A percentile compares a stretch with the other conserved stretches of the same genome.
Evolutionary conservation across 2,888 invertebrate species (phyloP).

Genomic region (Netelia inedita): DNA sequence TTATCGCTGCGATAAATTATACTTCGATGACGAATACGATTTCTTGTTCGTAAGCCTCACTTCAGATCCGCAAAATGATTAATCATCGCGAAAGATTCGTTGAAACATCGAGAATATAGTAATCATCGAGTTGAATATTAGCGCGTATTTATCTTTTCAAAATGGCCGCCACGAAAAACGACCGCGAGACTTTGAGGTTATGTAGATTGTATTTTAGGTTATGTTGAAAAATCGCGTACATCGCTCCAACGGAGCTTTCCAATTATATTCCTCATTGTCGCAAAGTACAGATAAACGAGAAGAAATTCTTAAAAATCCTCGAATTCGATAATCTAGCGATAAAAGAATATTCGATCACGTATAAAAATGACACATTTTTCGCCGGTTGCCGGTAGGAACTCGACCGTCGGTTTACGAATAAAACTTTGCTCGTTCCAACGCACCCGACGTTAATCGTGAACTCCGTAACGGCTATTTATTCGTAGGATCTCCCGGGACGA

Average conservation of each 20-base stretch:
- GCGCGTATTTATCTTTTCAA: slow-evolving; percentile 6
- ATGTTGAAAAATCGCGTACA: slow-evolving; percentile 24
- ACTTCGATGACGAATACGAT: background rate
- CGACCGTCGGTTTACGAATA: too few species aligned
- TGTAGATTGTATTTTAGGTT: slow-evolving; percentile 40
- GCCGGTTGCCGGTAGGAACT: slow-evolving; percentile 70
- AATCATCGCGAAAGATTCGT: background rate
- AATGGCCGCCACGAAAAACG: background rate
- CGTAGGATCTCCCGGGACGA: slow-evolving; percentile 66
- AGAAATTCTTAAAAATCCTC: background rate
- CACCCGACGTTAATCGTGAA: background rate
- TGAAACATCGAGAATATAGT: background rate
- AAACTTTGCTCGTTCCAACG: too few species aligned
- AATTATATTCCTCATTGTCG: background rate
- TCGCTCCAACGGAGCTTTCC: background rate
- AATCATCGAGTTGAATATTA: background rate
- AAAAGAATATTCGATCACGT: background rate
- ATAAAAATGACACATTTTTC: slow-evolving; percentile 69
- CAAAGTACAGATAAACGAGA: too few species aligned
- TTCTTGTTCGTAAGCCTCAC: background rate
- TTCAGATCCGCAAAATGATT: background rate
- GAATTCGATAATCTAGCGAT: background rate
- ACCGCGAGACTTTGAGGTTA: slow-evolving; percentile 33
- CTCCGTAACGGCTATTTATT: slow-evolving; percentile 28
- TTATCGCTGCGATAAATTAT: background rate